Evolutionary conservation across 2,888 invertebrate genomes (phyloP), one percentile per base, ranked within the genome.

Genomic region (Branchipolynoe longqiensis): DNA sequence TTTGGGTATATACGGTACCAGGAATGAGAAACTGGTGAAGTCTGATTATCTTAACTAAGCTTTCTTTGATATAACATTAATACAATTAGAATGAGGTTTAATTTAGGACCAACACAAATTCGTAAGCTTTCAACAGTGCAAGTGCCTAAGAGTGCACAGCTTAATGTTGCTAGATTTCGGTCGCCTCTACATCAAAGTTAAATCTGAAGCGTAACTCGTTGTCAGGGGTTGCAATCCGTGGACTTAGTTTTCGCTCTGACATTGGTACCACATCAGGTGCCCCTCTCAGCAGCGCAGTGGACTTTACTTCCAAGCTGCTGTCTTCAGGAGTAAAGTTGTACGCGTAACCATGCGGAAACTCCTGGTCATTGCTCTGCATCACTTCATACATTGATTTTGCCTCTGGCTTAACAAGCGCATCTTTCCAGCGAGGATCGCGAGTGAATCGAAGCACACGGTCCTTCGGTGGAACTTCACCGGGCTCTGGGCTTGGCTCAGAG

Each of bases 151-250:
- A n/a, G n/a, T n/a, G n/a, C n/a, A n/a, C n/a, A n/a, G n/a, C n/a
- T n/a, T n/a, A n/a, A n/a, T n/a, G n/a, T n/a, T n/a, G n/a, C n/a
- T 31, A 64, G 31, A 78, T 78, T 25, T 78, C 78, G 18, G 78
- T 78, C 0, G 78, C 78, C 48, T 78, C 78, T n/a, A 28, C 48
- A 8, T 78, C 78, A 54, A 78, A 78, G 78, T 78, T 78, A 54
- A 78, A 78, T 25, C 8, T 78, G 25, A 78, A 78, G 1, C 48
- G 78, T 41, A 48, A 78, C 12, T 48, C 78, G 4, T 41, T 48
- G 18, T 41, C 48, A 3, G 36, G 6, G 38, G n/a, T n/a, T 2
- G 38, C 22, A 3, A 28, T 41, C 54, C 48, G 3, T 18, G 41
- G 41, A 54, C 78, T 41, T 22, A 78, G 25, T 48, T 14, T n/a